Percentiles rank a stretch among this genome's conserved stretches.
Evolutionary conservation across 2,113 vertebrate species (phyloP).

Genomic region (Astur gentilis): DNA sequence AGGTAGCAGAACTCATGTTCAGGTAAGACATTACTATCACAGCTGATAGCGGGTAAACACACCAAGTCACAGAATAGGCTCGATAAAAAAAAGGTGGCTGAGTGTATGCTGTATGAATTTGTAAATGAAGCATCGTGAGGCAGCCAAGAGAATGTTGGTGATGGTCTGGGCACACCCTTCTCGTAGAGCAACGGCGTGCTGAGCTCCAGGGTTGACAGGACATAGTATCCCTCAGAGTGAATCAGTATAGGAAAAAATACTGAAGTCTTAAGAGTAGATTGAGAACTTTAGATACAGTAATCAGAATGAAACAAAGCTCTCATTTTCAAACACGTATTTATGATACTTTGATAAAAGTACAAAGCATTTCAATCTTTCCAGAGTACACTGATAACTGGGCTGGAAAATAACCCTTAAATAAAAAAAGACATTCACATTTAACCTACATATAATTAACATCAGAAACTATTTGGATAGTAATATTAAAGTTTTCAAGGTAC

Average conservation of each 20-base stretch:
- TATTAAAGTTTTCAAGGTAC: neutral
- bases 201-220: accelerated
- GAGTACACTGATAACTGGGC: neutral
- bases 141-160: neutral
- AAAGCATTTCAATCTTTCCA: neutral
- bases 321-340: neutral
- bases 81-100: neutral
- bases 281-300: neutral
- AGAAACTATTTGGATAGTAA: neutral
- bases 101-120: neutral
- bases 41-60: neutral
- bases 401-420: neutral
- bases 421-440: neutral
- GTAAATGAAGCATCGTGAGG: neutral
- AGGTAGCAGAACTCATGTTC: neutral
- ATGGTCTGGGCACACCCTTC: neutral
- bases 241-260: neutral
- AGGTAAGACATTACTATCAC: neutral
- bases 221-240: neutral
- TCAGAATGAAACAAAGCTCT: neutral
- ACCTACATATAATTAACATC: neutral
- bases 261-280: neutral
- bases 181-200: accelerated
- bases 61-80: neutral
- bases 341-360: neutral